Evolutionary conservation across 2,888 invertebrate genomes (phyloP).

Genomic region (Agrochola macilenta): DNA sequence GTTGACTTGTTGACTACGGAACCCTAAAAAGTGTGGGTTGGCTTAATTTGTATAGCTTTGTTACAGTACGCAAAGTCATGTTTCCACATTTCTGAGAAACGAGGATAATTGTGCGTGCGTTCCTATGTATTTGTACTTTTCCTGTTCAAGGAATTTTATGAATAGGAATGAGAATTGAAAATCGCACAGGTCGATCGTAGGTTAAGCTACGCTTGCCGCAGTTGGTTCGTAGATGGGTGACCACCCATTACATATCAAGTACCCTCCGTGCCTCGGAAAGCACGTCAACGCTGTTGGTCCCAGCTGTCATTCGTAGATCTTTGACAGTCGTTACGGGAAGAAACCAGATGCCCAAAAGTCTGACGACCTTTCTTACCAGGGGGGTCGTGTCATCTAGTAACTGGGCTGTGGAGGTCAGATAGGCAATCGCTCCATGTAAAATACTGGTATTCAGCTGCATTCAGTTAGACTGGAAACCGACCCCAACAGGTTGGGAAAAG

Average conservation of each 20-base stretch:
- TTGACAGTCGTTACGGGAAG: not conserved
- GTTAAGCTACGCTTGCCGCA: not conserved
- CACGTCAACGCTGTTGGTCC: not conserved
- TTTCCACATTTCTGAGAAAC: slow-evolving; percentile 42
- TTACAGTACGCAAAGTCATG: slow-evolving; percentile 31
- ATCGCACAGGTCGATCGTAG: too few relatives aligned
- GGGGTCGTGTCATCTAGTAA: not conserved
- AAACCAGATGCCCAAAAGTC: not conserved
- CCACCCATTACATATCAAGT: not conserved
- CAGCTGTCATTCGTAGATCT: not conserved
- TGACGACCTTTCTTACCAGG: not conserved
- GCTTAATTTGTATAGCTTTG: slow-evolving; percentile 52
- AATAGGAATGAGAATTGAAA: too few relatives aligned
- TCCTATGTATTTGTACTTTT: slow-evolving; percentile 18
- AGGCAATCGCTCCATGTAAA: too few relatives aligned
- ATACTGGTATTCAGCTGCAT: too few relatives aligned
- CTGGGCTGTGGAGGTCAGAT: too few relatives aligned
- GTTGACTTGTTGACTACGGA: too few relatives aligned
- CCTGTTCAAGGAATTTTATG: not conserved
- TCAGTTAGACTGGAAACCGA: too few relatives aligned
- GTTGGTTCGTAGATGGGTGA: not conserved
- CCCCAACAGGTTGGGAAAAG: not conserved
- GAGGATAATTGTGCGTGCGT: slow-evolving; percentile 20
- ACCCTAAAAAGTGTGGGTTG: slow-evolving; percentile 16
- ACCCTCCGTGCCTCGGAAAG: not conserved